Evolutionary conservation across 2,113 vertebrate genomes (phyloP).

Genomic region (Strigops habroptila): DNA sequence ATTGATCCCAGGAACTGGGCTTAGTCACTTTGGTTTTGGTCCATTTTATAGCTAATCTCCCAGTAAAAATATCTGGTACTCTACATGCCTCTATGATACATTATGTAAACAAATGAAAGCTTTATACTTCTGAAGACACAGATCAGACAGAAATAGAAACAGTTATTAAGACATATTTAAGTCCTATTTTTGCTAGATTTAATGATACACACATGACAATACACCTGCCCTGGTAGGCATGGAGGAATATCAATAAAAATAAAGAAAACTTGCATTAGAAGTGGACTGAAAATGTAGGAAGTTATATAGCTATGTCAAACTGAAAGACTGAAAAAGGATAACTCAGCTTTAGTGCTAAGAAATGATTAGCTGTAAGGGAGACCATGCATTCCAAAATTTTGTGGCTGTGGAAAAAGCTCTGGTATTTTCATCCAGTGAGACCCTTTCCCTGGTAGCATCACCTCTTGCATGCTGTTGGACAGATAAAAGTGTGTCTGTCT

Average conservation of each 20-base stretch:
- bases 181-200: neutral
- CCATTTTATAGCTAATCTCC: neutral
- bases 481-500: neutral
- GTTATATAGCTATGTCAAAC: neutral
- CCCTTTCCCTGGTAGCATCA: neutral
- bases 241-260: neutral
- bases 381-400: neutral
- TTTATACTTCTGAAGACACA: neutral
- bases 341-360: neutral
- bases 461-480: neutral
- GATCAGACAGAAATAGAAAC: neutral
- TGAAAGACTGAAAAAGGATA: neutral
- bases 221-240: neutral
- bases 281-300: neutral
- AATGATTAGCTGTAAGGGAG: neutral
- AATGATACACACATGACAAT: neutral
- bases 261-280: neutral
- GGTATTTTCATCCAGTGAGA: constrained; percentile 21
- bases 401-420: constrained; percentile 2
- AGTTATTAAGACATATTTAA: neutral
- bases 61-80: neutral
- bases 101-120: neutral
- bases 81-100: neutral
- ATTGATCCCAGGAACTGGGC: neutral
- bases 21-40: neutral